A percentile compares a stretch with the other conserved stretches of the same genome.
phyloP scores from a whole-genome alignment of 1,140 invertebrate species.

The Macrocentrus cingulum region DNA sequence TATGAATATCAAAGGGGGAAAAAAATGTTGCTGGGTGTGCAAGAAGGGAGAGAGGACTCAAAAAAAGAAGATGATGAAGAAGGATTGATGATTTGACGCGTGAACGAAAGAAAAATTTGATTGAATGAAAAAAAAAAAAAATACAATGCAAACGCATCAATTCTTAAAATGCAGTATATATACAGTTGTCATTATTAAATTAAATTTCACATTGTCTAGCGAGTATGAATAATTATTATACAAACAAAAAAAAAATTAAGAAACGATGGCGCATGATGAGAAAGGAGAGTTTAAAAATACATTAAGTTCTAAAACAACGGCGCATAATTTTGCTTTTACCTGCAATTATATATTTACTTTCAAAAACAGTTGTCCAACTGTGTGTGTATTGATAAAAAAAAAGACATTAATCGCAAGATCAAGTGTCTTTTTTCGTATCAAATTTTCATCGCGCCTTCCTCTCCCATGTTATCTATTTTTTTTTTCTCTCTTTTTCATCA shows the following conservation, averaged over 20 bases:
- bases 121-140: constrained; percentile 32
- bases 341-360: constrained; percentile 26
- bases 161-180: constrained; percentile 41
- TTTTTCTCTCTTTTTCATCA: constrained; percentile 16
- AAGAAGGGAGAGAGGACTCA: constrained; percentile 8
- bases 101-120: constrained; percentile 22
- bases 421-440: constrained; percentile 26
- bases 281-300: constrained; percentile 47
- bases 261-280: constrained; percentile 48
- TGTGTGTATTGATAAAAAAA: constrained; percentile 14
- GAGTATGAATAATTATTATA: constrained; percentile 50
- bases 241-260: constrained; percentile 45
- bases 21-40: constrained; percentile 12
- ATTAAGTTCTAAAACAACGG: constrained; percentile 48
- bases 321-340: constrained; percentile 43
- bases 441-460: constrained; percentile 6
- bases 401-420: constrained; percentile 16
- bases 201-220: constrained; percentile 53
- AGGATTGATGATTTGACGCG: constrained; percentile 28
- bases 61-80: constrained; percentile 21
- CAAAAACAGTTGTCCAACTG: too few relatives aligned
- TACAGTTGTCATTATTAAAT: constrained; percentile 54
- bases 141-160: constrained; percentile 40
- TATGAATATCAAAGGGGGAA: background rate
- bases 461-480: constrained; percentile 21